A percentile compares a stretch with the other conserved stretches of the same genome.
phyloP scores from a whole-genome alignment of 2,113 vertebrate genomes.

The Colossoma macropomum region DNA sequence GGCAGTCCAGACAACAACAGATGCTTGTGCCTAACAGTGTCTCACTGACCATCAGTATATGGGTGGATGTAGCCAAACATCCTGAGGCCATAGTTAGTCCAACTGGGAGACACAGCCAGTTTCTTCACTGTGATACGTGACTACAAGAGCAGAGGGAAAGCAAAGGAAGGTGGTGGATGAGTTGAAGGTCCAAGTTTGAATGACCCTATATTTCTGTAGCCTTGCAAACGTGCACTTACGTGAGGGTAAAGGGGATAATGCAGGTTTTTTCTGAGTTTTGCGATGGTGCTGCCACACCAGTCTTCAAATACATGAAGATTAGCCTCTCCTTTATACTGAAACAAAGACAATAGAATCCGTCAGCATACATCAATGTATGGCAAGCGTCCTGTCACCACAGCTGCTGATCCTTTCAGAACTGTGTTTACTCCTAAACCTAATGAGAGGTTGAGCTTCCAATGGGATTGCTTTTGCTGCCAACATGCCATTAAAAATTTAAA shows the following conservation, averaged over 20 bases:
- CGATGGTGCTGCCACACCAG: conserved; percentile 89
- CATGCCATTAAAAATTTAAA: background rate
- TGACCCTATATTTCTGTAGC: background rate
- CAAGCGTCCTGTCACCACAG: background rate
- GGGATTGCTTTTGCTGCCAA: too few species aligned
- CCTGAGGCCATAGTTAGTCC: conserved; percentile 92
- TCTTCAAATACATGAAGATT: conserved; percentile 96
- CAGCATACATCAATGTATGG: too few species aligned
- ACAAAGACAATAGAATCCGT: background rate
- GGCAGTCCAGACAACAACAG: background rate
- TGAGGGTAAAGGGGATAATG: conserved; percentile 93
- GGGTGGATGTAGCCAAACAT: conserved; percentile 96
- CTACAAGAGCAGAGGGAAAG: conserved; percentile 65
- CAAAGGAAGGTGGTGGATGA: background rate
- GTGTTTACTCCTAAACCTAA: background rate
- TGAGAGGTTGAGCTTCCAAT: background rate
- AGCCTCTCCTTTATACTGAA: conserved; percentile 85
- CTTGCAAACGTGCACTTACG: conserved; percentile 77
- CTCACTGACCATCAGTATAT: conserved; percentile 80
- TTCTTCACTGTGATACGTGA: conserved; percentile 86
- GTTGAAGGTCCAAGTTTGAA: conserved; percentile 47
- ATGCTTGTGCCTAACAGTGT: background rate
- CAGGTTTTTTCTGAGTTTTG: conserved; percentile 85
- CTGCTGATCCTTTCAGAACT: background rate
- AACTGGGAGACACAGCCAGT: conserved; percentile 86